These are phyloP conservation scores for Drosophila gaucha DNA, from an alignment of 2,888 invertebrate genomes.

Conservation along the genomic window DNA sequence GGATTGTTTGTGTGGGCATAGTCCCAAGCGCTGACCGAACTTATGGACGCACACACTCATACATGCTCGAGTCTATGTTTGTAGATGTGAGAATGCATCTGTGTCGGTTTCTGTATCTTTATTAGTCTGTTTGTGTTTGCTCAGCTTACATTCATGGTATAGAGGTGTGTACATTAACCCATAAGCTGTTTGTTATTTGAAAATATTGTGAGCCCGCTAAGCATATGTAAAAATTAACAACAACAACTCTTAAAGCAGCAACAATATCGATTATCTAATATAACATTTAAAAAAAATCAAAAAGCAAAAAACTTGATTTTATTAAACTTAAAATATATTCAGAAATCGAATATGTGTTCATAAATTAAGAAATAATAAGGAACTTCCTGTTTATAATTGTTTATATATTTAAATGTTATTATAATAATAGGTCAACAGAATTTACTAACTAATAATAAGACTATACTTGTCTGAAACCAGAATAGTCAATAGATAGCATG, in stretches of 20 bases:
- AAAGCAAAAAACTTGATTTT: too few relatives aligned
- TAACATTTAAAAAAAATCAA: not conserved
- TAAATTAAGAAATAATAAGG: too few relatives aligned
- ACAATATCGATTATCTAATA: not conserved
- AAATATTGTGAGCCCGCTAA: slow-evolving; percentile 2
- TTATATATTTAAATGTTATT: not conserved
- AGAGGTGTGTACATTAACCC: slow-evolving; percentile 11
- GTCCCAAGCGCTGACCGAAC: slow-evolving; percentile 25
- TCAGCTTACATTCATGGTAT: not conserved
- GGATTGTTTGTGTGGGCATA: slow-evolving; percentile 44
- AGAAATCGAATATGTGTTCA: too few relatives aligned
- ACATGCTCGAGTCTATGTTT: not conserved
- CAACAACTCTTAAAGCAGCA: not conserved
- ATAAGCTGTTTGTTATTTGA: not conserved
- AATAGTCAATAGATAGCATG: too few relatives aligned
- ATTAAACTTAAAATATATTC: not conserved
- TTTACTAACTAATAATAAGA: too few relatives aligned
- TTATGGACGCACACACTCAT: slow-evolving; percentile 1
- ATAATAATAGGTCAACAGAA: too few relatives aligned
- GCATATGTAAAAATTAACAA: not conserved
- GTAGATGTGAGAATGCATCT: not conserved
- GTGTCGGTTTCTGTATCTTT: slow-evolving; percentile 34
- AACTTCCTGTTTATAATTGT: not conserved
- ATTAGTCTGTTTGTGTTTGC: slow-evolving; percentile 7
- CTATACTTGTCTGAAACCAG: not conserved